Evolutionary conservation across 1,140 invertebrate genomes (phyloP).

Genomic region (Pristionchus pacificus): DNA sequence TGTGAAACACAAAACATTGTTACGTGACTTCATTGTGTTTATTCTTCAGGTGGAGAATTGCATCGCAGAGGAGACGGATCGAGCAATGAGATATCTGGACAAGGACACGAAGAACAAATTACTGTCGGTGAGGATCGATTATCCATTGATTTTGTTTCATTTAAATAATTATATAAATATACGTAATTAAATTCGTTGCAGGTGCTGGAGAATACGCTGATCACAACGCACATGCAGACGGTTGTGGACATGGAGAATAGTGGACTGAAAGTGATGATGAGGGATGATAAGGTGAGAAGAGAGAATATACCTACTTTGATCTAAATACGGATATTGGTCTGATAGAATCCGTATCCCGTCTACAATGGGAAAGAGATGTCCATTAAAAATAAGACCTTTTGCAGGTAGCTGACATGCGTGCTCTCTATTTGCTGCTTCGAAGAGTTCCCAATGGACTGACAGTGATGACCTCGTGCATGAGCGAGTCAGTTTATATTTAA

Average conservation of each 20-base stretch:
- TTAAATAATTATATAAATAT: conserved; percentile 11
- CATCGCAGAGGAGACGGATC: conserved; percentile 92
- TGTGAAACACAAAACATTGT: no score
- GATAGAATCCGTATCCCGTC: no score
- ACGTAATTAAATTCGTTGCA: conserved; percentile 54
- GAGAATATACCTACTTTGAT: no score
- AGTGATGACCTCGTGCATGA: conserved; percentile 89
- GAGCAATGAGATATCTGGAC: conserved; percentile 95
- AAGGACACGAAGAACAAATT: conserved; percentile 89
- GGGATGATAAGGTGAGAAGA: conserved; percentile 74
- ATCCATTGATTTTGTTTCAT: no score
- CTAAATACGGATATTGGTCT: no score
- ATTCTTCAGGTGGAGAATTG: conserved; percentile 94
- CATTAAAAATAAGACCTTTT: conserved; percentile 24
- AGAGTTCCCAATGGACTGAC: conserved; percentile 82
- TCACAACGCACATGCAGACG: conserved; percentile 97
- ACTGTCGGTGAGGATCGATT: conserved; percentile 65
- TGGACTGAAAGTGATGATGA: conserved; percentile 95
- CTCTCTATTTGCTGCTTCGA: conserved; percentile 94
- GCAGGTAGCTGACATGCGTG: conserved; percentile 73
- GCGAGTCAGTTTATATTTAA: conserved; percentile 71
- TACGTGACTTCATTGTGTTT: no score
- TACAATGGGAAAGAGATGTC: conserved; percentile 7
- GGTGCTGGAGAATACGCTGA: conserved; percentile 94
- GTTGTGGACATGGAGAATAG: conserved; percentile 99